Conservation (phyloP, 2,797 vertebrate species). For the Cirrhinus mrigala region DNA sequence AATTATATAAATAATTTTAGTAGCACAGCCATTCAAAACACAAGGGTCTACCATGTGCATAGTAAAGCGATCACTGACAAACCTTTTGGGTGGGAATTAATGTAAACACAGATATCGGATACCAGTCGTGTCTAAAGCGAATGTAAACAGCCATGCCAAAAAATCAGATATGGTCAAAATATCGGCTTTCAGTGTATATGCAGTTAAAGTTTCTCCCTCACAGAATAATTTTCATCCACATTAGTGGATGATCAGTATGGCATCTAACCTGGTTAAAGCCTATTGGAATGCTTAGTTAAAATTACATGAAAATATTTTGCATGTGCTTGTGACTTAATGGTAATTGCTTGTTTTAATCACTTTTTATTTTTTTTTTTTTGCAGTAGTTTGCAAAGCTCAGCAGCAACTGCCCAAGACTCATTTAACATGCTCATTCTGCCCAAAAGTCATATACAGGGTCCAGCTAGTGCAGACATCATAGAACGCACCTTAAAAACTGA, state of each 20-base stretch:
- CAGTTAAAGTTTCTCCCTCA: not conserved
- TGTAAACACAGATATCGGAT: no score
- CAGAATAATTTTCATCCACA: not conserved
- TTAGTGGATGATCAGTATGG: not conserved
- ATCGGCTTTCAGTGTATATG: no score
- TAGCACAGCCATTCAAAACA: no score
- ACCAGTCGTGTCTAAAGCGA: no score
- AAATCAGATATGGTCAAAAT: no score
- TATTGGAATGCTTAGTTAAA: not conserved
- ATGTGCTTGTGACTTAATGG: not conserved
- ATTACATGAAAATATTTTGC: not conserved
- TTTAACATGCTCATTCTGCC: not conserved
- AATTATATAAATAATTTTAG: no score
- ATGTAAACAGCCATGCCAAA: no score
- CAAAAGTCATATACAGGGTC: not conserved
- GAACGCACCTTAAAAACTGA: not conserved
- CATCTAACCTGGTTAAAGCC: not conserved
- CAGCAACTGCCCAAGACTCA: not conserved
- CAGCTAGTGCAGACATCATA: not conserved
- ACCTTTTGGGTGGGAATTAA: no score
- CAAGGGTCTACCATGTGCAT: no score
- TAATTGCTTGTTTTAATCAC: not conserved
- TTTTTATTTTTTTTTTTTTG: not conserved
- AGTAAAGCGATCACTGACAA: no score
- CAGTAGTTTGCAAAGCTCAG: no score